A percentile compares a stretch with the other conserved stretches of the same genome.
Conservation (phyloP, 1,140 invertebrate genomes). For the Cecropterus lyciades region DNA sequence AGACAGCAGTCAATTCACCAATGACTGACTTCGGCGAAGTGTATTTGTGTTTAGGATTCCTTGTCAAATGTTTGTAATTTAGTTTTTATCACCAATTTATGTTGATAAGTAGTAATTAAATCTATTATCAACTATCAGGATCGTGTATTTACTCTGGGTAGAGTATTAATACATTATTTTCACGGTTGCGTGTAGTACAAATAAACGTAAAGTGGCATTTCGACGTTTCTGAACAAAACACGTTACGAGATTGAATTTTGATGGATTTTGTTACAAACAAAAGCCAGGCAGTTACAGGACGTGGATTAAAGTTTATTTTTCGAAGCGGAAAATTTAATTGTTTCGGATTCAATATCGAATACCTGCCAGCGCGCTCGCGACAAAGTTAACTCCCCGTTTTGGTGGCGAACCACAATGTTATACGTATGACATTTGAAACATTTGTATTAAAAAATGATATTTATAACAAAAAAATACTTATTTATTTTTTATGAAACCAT, state of each 20-base stretch:
- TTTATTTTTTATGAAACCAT: too few species aligned
- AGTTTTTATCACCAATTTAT: too few species aligned
- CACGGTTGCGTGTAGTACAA: conserved; percentile 2
- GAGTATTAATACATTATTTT: not conserved
- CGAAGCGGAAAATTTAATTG: conserved; percentile 32
- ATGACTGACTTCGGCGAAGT: too few species aligned
- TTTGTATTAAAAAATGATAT: too few species aligned
- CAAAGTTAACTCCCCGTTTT: conserved; percentile 5
- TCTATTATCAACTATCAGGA: too few species aligned
- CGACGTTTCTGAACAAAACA: conserved; percentile 24
- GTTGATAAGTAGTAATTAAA: too few species aligned
- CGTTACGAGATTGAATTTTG: conserved; percentile 29
- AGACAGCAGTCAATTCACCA: too few species aligned
- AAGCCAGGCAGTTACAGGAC: conserved; percentile 12
- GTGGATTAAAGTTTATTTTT: conserved; percentile 33
- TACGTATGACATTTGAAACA: conserved; percentile 1
- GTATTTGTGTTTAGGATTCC: too few species aligned
- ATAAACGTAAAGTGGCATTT: conserved; percentile 25
- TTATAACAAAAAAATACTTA: too few species aligned
- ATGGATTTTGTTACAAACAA: conserved; percentile 34
- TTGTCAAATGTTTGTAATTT: too few species aligned
- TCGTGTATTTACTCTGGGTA: too few species aligned
- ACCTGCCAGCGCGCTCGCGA: not conserved
- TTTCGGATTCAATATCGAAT: conserved; percentile 23
- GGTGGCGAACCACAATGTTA: not conserved